These are phyloP conservation scores for Oscheius myriophilus DNA, from an alignment of 2,888 invertebrate species.

Conservation along the genomic window DNA sequence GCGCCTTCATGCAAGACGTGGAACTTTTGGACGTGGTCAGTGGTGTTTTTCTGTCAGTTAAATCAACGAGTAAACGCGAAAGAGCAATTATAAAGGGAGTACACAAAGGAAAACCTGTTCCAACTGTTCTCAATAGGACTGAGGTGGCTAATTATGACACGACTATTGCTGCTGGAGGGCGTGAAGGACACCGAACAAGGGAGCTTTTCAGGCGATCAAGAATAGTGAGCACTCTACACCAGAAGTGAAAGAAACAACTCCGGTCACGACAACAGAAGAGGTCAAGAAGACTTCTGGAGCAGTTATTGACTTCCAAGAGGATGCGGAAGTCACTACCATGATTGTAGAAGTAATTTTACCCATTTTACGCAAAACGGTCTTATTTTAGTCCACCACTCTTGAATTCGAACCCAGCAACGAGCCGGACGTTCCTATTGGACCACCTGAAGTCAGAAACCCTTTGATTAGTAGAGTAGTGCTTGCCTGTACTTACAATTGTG, in stretches of 20 bases:
- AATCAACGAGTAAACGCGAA: not conserved
- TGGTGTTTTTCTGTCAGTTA: not conserved
- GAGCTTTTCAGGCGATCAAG: constrained; percentile 2
- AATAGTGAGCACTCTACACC: not conserved
- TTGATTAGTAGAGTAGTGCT: not conserved
- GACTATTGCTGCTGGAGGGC: constrained; percentile 7
- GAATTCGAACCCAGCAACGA: constrained; percentile 25
- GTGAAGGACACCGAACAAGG: not conserved
- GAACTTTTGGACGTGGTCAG: constrained; percentile 17
- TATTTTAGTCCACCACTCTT: not conserved
- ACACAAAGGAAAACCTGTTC: too few relatives aligned
- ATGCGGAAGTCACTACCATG: constrained; percentile 14
- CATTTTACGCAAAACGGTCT: not conserved
- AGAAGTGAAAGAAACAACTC: constrained; percentile 1
- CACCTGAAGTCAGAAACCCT: constrained; percentile 5
- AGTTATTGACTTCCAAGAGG: not conserved
- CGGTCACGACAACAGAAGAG: not conserved
- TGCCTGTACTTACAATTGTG: not conserved
- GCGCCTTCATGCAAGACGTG: constrained; percentile 13
- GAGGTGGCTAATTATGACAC: constrained; percentile 8
- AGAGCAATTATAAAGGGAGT: not conserved
- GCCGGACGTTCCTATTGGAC: constrained; percentile 19
- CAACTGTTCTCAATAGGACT: not conserved
- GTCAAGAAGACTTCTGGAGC: not conserved
- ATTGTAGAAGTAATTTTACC: not conserved